Base-by-base conservation (phyloP, 2,797 vertebrate species). In the Chiloscyllium punctatum region DNA sequence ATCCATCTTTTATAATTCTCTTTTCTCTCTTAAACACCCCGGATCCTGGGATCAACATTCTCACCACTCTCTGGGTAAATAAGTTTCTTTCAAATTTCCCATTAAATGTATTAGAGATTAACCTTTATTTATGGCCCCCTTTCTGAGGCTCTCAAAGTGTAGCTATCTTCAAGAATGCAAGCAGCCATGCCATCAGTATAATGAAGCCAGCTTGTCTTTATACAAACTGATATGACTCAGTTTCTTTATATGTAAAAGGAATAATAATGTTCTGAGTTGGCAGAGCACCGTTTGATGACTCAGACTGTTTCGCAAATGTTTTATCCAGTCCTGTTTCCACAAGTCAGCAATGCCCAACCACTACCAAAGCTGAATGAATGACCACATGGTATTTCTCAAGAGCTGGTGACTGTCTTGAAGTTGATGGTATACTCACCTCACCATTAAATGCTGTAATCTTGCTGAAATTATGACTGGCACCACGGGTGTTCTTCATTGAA, bases 221-320 rank as follows among this genome's bases (percentile, higher is more conserved):
- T 94, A 42, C 94, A 94, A 27, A 42, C 69, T 62, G 88, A 4
- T 15, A 74, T 94, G 94, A 74, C 94, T 94, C 91, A 42, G 69
- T 51, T 42, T 71, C 42, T 53, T 51, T 71, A 23, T 72, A 72
- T 72, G 30, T 51, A 16, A 74, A 33, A 6, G 42, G 27, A 94
- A 53, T 51, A 94, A 72, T 94, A 72, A 94, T 51, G 11, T 16
- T 30, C 25, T 42, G 68, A 74, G 68, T 33, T 94, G 66, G 62
- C 91, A 94, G 88, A 21, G 8, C 66, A 25, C n/a, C 42, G n/a
- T 94, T 69, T 69, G 62, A 94, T 94, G 91, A 94, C n/a, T 91
- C 53, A 42, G 66, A 7, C 66, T 42, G n/a, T 37, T 68, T 68
- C 25, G 16, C 33, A 18, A 27, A 42, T 4, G 37, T 69, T 69